Conservation (phyloP, 2,888 invertebrate species). For the Epinotia brunnichana region DNA sequence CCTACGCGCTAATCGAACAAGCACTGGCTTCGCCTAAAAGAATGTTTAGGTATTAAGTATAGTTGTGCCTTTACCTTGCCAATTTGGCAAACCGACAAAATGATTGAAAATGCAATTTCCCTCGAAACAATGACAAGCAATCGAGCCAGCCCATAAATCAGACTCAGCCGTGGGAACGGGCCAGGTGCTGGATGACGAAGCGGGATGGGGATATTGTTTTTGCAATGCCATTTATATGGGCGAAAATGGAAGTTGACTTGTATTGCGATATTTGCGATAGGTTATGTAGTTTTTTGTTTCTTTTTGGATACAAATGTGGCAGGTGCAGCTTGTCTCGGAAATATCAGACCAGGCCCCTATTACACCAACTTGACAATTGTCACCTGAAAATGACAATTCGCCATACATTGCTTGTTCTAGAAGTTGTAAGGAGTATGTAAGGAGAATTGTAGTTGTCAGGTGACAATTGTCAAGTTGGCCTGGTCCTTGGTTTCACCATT, state of each 20-base stretch:
- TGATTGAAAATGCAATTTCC: conserved; percentile 44
- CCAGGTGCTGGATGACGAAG: conserved; percentile 40
- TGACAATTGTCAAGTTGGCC: no score
- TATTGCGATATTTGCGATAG: neutral
- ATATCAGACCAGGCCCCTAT: no score
- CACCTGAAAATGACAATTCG: no score
- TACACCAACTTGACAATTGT: no score
- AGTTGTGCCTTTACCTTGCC: conserved; percentile 13
- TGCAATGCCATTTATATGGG: neutral
- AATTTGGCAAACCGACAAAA: conserved; percentile 39
- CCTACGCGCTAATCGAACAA: no score
- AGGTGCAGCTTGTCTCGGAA: no score
- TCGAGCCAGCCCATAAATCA: conserved; percentile 58
- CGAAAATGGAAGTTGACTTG: conserved; percentile 26
- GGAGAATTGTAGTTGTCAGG: no score
- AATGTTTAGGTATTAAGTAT: neutral
- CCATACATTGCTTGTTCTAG: no score
- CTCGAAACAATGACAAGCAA: conserved; percentile 57
- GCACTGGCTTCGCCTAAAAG: no score
- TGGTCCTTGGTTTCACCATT: no score
- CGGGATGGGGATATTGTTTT: conserved; percentile 40
- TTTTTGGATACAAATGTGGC: neutral
- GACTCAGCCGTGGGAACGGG: conserved; percentile 42
- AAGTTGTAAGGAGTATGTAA: no score
- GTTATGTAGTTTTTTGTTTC: neutral